A percentile compares a stretch with the other conserved stretches of the same genome.
Evolutionary conservation across 1,140 invertebrate species (phyloP).

Genomic region (Magallana angulata): DNA sequence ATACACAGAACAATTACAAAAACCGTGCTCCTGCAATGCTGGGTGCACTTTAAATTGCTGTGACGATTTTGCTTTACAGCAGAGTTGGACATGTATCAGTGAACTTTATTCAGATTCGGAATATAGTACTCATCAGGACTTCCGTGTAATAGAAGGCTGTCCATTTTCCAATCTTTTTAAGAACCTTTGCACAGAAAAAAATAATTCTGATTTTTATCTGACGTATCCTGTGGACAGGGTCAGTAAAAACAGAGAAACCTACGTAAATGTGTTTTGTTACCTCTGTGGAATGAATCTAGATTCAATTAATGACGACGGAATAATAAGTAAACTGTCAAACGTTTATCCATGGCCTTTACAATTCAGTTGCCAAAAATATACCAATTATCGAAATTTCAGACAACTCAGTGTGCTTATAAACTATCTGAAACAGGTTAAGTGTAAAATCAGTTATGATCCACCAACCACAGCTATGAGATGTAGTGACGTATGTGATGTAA

Average conservation of each 20-base stretch:
- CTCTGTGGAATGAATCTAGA: background rate
- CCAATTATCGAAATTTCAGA: background rate
- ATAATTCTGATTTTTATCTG: background rate
- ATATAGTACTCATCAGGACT: background rate
- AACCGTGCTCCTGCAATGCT: background rate
- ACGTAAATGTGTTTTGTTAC: background rate
- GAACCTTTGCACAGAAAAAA: background rate
- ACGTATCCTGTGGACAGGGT: background rate
- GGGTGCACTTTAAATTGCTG: background rate
- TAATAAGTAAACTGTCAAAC: background rate
- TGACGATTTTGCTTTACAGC: background rate
- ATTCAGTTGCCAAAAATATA: background rate
- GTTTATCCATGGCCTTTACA: background rate
- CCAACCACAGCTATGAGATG: constrained; percentile 11
- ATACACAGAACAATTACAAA: background rate
- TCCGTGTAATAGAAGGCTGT: background rate
- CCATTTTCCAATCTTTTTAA: background rate
- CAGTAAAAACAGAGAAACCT: background rate
- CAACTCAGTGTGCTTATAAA: background rate
- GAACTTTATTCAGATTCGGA: background rate
- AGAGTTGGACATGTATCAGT: background rate
- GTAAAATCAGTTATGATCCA: background rate
- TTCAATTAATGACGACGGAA: background rate
- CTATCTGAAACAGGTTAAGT: background rate
- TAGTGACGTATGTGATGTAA: background rate